Conservation (phyloP, 2,113 vertebrate species). For the Cyphomyrus discorhynchus region DNA sequence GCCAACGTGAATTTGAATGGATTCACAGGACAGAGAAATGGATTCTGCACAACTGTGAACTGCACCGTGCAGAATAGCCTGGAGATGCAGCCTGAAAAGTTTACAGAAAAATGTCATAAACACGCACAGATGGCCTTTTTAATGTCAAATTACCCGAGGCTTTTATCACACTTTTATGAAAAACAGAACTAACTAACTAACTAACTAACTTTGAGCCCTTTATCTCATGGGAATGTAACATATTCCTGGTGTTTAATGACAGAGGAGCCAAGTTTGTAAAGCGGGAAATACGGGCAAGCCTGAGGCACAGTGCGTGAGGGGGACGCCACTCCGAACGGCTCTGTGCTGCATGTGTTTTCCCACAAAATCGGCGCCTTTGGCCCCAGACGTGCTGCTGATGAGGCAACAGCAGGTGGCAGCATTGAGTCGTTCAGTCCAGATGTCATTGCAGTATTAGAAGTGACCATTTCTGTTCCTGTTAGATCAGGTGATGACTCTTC, state of each 20-base stretch:
- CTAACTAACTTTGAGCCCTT: neutral
- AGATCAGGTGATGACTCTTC: neutral
- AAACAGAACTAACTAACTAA: neutral
- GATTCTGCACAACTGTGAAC: neutral
- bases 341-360: neutral
- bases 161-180: constrained; percentile 3
- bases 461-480: neutral
- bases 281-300: neutral
- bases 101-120: neutral
- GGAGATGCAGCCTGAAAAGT: neutral
- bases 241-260: neutral
- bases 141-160: neutral
- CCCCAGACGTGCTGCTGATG: neutral
- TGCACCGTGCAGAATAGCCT: neutral
- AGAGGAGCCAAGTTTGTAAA: neutral
- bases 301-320: neutral
- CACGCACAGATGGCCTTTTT: neutral
- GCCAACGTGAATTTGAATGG: neutral
- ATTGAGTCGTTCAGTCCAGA: neutral
- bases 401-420: neutral
- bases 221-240: neutral
- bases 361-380: neutral
- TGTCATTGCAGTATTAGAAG: neutral
- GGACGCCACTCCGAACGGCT: neutral
- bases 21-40: neutral